Evolutionary conservation across 1,140 invertebrate species (phyloP).

Genomic region (Pissodes strobi): DNA sequence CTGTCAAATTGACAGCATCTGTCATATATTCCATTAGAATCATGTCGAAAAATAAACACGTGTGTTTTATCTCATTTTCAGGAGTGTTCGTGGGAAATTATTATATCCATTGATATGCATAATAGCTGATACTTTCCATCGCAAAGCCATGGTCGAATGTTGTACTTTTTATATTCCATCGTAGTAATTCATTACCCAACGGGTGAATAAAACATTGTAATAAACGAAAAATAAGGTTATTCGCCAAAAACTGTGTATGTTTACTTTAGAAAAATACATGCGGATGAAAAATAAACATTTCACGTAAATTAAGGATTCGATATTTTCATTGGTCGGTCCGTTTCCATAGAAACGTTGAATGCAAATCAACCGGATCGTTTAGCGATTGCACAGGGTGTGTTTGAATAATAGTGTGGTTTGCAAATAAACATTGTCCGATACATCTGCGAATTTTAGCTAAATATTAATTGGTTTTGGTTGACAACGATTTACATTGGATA

Average conservation of each 20-base stretch:
- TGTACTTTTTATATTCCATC: not conserved
- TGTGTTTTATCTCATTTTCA: no score
- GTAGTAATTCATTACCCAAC: conserved; percentile 1
- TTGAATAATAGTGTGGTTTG: not conserved
- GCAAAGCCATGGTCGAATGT: no score
- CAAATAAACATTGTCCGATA: not conserved
- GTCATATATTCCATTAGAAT: no score
- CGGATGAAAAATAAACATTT: conserved; percentile 16
- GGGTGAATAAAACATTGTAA: conserved; percentile 3
- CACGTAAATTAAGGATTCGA: conserved; percentile 5
- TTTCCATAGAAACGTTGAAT: not conserved
- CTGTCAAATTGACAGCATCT: no score
- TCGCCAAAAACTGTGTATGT: conserved; percentile 8
- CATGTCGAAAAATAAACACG: no score
- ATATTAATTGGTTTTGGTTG: no score
- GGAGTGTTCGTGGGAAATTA: no score
- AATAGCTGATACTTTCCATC: no score
- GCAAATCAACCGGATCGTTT: not conserved
- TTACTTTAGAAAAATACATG: conserved; percentile 8
- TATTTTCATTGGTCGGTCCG: not conserved
- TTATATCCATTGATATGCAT: no score
- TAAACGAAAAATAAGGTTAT: conserved; percentile 11
- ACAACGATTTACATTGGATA: no score
- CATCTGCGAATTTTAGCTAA: no score
- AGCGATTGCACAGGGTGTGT: not conserved